Conservation (phyloP, 2,888 invertebrate genomes). For the Drosophila nigricruria region DNA sequence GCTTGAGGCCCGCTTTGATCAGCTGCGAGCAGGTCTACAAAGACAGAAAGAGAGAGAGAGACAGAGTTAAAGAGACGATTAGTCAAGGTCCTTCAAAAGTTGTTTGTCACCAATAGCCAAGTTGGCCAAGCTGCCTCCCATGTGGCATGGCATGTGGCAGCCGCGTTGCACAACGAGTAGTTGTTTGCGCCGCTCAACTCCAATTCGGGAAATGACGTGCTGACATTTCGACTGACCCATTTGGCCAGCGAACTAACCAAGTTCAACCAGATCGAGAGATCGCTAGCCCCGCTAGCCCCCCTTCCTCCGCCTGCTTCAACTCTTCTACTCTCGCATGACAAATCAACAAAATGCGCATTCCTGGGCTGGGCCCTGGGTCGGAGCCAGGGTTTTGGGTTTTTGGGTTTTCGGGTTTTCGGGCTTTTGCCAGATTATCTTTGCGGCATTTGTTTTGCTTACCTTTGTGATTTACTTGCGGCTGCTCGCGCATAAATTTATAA, state of each 20-base stretch:
- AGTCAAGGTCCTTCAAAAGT: conserved; percentile 63
- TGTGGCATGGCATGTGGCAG: conserved; percentile 14
- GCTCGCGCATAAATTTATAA: conserved; percentile 55
- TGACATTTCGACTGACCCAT: conserved; percentile 54
- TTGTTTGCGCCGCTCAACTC: conserved; percentile 23
- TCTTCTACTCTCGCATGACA: conserved; percentile 31
- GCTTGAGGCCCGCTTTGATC: conserved; percentile 95
- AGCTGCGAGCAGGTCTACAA: conserved; percentile 94
- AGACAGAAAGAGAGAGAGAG: conserved; percentile 11
- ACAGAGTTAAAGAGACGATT: conserved; percentile 15
- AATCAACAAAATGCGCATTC: conserved; percentile 50
- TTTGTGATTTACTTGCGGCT: conserved; percentile 64
- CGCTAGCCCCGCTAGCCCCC: background rate
- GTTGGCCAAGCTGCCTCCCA: conserved; percentile 45
- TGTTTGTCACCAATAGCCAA: conserved; percentile 84
- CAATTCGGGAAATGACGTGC: conserved; percentile 47
- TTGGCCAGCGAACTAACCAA: conserved; percentile 33
- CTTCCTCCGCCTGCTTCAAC: background rate
- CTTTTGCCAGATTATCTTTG: conserved; percentile 64
- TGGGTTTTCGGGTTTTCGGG: conserved; percentile 5
- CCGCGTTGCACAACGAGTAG: conserved; percentile 38
- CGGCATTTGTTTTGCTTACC: conserved; percentile 67
- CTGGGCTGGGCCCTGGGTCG: conserved; percentile 33
- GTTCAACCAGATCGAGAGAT: conserved; percentile 33
- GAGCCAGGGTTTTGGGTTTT: background rate